Evolutionary conservation across 2,113 vertebrate species (phyloP).

Genomic region (Ascaphus truei): DNA sequence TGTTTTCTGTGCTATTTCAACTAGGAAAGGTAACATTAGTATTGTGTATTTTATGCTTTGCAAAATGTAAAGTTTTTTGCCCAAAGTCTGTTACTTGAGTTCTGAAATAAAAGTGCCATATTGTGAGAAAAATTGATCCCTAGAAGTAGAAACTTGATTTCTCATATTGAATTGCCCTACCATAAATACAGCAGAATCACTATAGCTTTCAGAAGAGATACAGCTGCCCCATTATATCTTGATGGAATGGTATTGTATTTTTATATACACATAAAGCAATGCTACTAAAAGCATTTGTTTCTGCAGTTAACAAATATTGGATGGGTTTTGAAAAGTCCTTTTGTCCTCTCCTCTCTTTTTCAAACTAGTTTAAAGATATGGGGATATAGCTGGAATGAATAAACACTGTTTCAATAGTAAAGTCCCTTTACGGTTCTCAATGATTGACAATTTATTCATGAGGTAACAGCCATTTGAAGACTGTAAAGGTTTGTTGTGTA

Average conservation of each 20-base stretch:
- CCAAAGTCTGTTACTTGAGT: neutral
- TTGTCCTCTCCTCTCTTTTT: conserved; percentile 20
- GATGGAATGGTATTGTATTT: conserved; percentile 35
- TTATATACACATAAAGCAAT: conserved; percentile 23
- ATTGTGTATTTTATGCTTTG: neutral
- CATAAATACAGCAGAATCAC: conserved; percentile 26
- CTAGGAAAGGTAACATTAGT: too few species aligned
- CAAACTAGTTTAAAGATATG: conserved; percentile 9
- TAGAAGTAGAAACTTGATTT: conserved; percentile 16
- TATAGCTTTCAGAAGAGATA: conserved; percentile 31
- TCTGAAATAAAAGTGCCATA: conserved; percentile 29
- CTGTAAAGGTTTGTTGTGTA: conserved; percentile 37
- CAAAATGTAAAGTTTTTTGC: neutral
- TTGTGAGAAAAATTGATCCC: conserved; percentile 27
- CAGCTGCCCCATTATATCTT: conserved; percentile 29
- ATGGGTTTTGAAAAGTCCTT: conserved; percentile 20
- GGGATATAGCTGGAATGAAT: conserved; percentile 25
- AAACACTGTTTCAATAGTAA: conserved; percentile 24
- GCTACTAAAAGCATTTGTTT: conserved; percentile 28
- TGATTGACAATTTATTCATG: conserved; percentile 39
- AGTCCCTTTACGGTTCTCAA: conserved; percentile 29
- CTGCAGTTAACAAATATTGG: conserved; percentile 34
- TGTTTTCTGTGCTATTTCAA: too few species aligned
- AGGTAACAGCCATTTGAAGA: conserved; percentile 36
- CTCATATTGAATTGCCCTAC: conserved; percentile 26